Evolutionary conservation across 1,140 invertebrate genomes (phyloP).

Genomic region (Nasonia vitripennis): DNA sequence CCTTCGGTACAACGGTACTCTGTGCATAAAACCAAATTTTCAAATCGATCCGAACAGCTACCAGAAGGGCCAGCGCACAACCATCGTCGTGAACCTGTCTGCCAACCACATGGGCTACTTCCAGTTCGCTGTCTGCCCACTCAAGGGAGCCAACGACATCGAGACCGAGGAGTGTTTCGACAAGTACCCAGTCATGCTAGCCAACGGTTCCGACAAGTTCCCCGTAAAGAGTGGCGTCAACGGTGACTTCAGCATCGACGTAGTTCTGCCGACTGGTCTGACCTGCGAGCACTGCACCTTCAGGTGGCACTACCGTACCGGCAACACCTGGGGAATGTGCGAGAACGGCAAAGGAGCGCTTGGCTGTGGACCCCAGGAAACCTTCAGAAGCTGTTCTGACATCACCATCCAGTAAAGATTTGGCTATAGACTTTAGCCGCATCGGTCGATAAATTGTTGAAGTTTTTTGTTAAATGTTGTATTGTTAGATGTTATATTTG

Average conservation of each 20-base stretch:
- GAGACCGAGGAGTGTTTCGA: conserved; percentile 78
- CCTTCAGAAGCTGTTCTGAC: conserved; percentile 79
- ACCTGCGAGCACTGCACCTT: conserved; percentile 79
- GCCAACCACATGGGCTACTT: conserved; percentile 83
- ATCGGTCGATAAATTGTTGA: too few species aligned
- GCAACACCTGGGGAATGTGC: conserved; percentile 78
- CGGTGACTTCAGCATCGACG: conserved; percentile 40
- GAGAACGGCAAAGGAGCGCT: conserved; percentile 69
- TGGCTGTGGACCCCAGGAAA: conserved; percentile 81
- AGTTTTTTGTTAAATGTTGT: too few species aligned
- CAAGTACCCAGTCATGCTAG: conserved; percentile 68
- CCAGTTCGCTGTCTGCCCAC: conserved; percentile 77
- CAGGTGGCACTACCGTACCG: conserved; percentile 43
- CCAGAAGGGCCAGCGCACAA: conserved; percentile 45
- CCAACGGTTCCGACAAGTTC: conserved; percentile 68
- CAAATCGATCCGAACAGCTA: too few species aligned
- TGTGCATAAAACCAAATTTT: too few species aligned
- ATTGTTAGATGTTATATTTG: too few species aligned
- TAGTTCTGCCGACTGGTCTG: conserved; percentile 73
- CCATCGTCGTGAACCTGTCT: conserved; percentile 82
- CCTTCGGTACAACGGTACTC: too few species aligned
- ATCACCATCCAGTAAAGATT: too few species aligned
- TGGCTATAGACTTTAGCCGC: too few species aligned
- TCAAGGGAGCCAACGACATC: conserved; percentile 62
- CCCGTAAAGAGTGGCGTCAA: background rate